These are phyloP conservation scores for Eulemur macaco DNA, from an alignment of 2,113 vertebrate genomes.

Conservation along the genomic window DNA sequence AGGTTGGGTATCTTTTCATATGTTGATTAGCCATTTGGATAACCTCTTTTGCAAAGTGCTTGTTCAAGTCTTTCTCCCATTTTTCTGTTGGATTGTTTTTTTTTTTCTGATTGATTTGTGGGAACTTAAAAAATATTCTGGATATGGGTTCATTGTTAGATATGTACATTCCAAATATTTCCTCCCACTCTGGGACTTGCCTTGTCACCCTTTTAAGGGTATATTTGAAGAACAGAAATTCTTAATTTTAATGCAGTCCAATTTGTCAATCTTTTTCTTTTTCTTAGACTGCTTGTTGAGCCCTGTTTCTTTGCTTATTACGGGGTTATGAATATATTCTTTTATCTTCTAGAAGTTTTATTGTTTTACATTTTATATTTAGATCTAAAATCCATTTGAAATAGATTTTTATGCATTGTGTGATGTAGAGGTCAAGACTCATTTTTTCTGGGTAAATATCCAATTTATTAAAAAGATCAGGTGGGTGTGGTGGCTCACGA, in stretches of 20 bases:
- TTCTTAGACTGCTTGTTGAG: neutral
- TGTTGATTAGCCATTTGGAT: neutral
- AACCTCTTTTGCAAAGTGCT: neutral
- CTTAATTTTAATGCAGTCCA: neutral
- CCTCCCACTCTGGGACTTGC: neutral
- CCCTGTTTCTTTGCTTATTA: neutral
- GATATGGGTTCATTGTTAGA: neutral
- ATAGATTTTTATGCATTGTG: neutral
- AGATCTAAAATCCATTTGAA: conserved; percentile 15
- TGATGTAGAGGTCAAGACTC: neutral
- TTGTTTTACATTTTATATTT: conserved; percentile 20
- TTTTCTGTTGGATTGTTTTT: neutral
- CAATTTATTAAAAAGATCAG: neutral
- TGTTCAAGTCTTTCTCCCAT: neutral
- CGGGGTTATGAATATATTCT: neutral
- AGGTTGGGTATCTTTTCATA: neutral
- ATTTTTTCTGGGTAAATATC: neutral
- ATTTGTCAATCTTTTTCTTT: conserved; percentile 13
- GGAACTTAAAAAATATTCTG: neutral
- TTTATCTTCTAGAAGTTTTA: neutral
- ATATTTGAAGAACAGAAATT: neutral
- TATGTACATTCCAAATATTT: neutral
- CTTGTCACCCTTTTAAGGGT: neutral
- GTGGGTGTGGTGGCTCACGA: no score
- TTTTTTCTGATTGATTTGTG: conserved; percentile 9